Evolutionary conservation across 2,113 vertebrate species (phyloP).

Genomic region (Lampris megalopsis): DNA sequence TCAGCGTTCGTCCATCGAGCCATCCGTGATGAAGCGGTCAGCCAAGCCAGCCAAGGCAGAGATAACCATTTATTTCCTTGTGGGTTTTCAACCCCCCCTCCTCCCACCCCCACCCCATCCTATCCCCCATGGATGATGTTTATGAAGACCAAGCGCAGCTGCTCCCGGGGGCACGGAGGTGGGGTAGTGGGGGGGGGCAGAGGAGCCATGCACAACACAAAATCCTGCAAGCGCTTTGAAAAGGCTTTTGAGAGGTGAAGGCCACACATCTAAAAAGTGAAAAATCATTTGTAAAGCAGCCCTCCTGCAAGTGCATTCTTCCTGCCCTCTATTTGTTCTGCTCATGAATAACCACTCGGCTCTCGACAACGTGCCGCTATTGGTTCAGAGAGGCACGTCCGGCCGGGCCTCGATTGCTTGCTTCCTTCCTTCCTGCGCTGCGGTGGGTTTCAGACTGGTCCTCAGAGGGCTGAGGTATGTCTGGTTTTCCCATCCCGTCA

Average conservation of each 20-base stretch:
- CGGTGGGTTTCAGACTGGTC: too few relatives aligned
- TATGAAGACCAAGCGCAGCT: conserved; percentile 6
- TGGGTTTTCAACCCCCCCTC: neutral
- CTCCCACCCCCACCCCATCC: neutral
- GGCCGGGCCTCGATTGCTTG: conserved; percentile 66
- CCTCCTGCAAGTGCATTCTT: neutral
- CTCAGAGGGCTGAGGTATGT: too few relatives aligned
- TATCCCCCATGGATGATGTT: neutral
- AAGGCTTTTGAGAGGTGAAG: neutral
- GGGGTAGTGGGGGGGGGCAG: neutral
- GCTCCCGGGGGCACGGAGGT: neutral
- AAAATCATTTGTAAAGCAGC: too few relatives aligned
- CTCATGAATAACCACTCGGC: conserved; percentile 33
- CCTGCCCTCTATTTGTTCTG: neutral
- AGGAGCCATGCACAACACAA: neutral
- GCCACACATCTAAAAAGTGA: too few relatives aligned
- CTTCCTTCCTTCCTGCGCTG: conserved; percentile 59
- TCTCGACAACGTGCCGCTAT: conserved; percentile 14
- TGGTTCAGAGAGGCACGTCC: conserved; percentile 37
- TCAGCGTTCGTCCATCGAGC: conserved; percentile 5
- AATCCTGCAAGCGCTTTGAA: neutral
- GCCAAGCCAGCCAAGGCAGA: conserved; percentile 2
- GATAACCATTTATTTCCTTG: neutral
- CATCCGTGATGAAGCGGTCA: conserved; percentile 2
- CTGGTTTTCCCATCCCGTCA: too few relatives aligned